These are phyloP conservation scores for Crepidodera aurea DNA, from an alignment of 2,888 invertebrate genomes.

Conservation along the genomic window DNA sequence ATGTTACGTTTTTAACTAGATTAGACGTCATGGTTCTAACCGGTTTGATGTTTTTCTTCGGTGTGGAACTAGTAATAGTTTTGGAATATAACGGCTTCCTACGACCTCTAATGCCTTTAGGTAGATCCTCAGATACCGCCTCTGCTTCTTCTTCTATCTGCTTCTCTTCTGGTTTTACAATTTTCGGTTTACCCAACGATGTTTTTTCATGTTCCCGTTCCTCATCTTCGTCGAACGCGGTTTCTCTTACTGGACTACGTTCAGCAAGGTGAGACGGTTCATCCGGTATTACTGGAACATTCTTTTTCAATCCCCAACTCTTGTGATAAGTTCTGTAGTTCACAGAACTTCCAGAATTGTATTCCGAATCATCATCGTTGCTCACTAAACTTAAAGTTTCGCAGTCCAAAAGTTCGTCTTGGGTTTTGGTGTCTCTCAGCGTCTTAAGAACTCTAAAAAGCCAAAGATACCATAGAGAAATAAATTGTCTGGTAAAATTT, in stretches of 20 bases:
- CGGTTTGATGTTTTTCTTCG: conserved; percentile 52
- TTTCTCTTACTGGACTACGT: conserved; percentile 58
- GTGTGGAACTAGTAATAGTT: conserved; percentile 44
- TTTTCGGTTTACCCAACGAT: conserved; percentile 65
- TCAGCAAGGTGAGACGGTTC: conserved; percentile 10
- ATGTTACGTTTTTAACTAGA: conserved; percentile 55
- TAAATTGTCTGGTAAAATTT: no score
- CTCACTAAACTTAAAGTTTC: conserved; percentile 75
- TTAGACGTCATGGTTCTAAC: conserved; percentile 55
- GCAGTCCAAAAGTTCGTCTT: conserved; percentile 64
- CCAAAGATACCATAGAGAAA: no score
- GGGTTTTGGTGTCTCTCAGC: conserved; percentile 63
- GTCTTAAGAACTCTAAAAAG: conserved; percentile 63
- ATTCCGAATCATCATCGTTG: conserved; percentile 76
- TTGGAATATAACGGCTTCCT: conserved; percentile 72
- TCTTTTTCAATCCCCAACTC: conserved; percentile 63
- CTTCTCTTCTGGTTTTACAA: conserved; percentile 64
- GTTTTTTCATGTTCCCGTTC: conserved; percentile 57
- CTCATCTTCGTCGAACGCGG: conserved; percentile 62
- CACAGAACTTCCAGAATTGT: conserved; percentile 66
- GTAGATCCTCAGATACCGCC: conserved; percentile 38
- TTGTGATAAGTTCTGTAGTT: conserved; percentile 69
- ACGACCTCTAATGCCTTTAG: conserved; percentile 57
- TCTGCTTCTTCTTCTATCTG: conserved; percentile 56
- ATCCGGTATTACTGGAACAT: conserved; percentile 59